Conservation (phyloP, 35 echinoderm and acorn worm species). For the Amphiura filiformis region DNA sequence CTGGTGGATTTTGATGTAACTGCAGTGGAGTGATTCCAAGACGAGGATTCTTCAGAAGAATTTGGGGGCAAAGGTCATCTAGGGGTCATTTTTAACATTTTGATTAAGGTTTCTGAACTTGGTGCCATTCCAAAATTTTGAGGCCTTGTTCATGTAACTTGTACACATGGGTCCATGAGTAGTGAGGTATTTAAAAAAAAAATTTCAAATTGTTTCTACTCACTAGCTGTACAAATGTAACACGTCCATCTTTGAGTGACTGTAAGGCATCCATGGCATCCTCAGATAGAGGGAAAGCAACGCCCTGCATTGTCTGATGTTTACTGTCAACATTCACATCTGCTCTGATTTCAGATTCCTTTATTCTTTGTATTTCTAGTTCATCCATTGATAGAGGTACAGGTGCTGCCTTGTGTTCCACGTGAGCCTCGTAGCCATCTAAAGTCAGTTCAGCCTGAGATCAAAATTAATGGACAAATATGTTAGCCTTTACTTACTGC, state of each 20-base stretch:
- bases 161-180: too few relatives aligned
- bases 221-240: conserved; percentile 80
- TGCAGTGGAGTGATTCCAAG: too few relatives aligned
- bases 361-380: conserved; percentile 50
- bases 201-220: too few relatives aligned
- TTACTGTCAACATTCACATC: conserved; percentile 72
- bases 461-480: too few relatives aligned
- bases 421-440: conserved; percentile 73
- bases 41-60: too few relatives aligned
- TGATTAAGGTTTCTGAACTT: too few relatives aligned
- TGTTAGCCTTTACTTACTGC: neutral
- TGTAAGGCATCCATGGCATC: conserved; percentile 42
- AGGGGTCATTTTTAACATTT: too few relatives aligned
- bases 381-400: conserved; percentile 67
- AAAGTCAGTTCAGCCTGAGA: conserved; percentile 72
- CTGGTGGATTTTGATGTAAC: too few relatives aligned
- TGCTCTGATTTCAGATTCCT: conserved; percentile 54
- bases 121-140: too few relatives aligned
- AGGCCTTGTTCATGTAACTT: too few relatives aligned
- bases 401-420: conserved; percentile 49
- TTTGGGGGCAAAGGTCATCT: too few relatives aligned
- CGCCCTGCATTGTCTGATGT: conserved; percentile 70
- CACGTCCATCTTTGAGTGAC: conserved; percentile 19
- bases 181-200: too few relatives aligned
- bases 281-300: conserved; percentile 61